Base-by-base conservation (phyloP, 2,888 invertebrate genomes). In the Synanthedon myopaeformis region DNA sequence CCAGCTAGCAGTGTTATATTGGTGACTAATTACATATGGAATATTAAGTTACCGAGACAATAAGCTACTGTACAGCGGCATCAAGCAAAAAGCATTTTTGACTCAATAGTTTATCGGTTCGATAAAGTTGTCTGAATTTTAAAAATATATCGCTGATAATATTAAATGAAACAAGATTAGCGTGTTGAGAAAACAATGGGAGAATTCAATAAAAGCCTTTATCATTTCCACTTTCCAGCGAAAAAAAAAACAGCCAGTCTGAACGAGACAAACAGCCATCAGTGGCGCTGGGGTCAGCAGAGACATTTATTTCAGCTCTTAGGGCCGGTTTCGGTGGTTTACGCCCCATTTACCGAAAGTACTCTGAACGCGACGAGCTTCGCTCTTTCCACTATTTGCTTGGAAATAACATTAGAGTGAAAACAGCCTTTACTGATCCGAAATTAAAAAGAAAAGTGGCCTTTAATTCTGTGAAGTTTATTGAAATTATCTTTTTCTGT, bases 311-410 rank as follows among this genome's bases (percentile, higher is more conserved):
- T 54, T 41, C 52, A 56, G 53, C 56, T 56, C 35, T 53, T 50
- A 53, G 42, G 52, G 41, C 35, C 35, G 52, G 53, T 49, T 19
- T 14, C 42, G 45, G 45, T 3, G 51, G 50, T 53, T 56, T 19
- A 52, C 56, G 56, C 52, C 8, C 56, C 56, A 56, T 56, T 56
- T 56, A 52, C 54, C 50, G 56, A 54, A 53, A 52, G 51, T 56
- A 56, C 54, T 53, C 13, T 45, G 13, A 45, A 12, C n/a, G 45
- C 13, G 14, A 4, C 6, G 45, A 45, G 35, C 35, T 35, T 35
- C 13, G 13, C 13, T 13, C 3, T 45, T 45, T 45, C 8, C 45
- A 14, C 45, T 45, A 45, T 45, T 45, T 45, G 14, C 13, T 5
- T n/a, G 45, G 14, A 45, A 14, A 45, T 45, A 45, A 13, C 45